Evolutionary conservation across 2,888 invertebrate genomes (phyloP), one percentile per base, ranked within the genome.

Genomic region (Drosophila multiciliata): DNA sequence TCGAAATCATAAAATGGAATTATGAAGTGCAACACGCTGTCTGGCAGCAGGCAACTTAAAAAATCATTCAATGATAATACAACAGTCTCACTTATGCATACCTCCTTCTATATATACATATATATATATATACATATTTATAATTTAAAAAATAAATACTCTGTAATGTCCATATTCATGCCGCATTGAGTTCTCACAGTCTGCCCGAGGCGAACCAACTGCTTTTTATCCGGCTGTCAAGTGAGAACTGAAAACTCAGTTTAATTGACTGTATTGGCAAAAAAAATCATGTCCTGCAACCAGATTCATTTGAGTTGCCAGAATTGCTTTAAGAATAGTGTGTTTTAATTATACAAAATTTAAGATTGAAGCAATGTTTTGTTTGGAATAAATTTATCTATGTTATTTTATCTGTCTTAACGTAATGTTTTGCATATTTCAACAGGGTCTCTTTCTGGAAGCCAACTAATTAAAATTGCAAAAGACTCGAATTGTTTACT

Each of bases 1-100:
- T 82, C 80, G 89, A 90, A 82, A 82, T 77, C 83, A 75, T 78
- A 75, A 86, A 75, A 88, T 72, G 86, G 69, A 78, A 82, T 85
- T 82, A 85, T 88, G 70, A 67, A 84, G 79, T 75, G 62, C 65
- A 66, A 60, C 65, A 66, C 26, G 45, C 3, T 63, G 57, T 58
- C 63, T 48, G 60, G 20, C 54, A 69, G 69, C 64, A 66, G 48
- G 54, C 58, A 67, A 53, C 68, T 78, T 75, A 54, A 70, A 70
- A 65, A 48, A 79, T 54, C 66, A 52, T 73, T 63, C 48, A 63
- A 80, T 64, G 35, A 50, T 66, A 54, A 52, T 32, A 57, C 57
- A 20, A 32, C 20, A 57, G 9, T 17, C 15, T 20, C 59, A 26
- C 29, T 57, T 35, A 35, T 42, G 32, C 52, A 26, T 6, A 20